phyloP scores from a whole-genome alignment of 2,888 invertebrate genomes.

The Hirtodrosophila histrioides region DNA sequence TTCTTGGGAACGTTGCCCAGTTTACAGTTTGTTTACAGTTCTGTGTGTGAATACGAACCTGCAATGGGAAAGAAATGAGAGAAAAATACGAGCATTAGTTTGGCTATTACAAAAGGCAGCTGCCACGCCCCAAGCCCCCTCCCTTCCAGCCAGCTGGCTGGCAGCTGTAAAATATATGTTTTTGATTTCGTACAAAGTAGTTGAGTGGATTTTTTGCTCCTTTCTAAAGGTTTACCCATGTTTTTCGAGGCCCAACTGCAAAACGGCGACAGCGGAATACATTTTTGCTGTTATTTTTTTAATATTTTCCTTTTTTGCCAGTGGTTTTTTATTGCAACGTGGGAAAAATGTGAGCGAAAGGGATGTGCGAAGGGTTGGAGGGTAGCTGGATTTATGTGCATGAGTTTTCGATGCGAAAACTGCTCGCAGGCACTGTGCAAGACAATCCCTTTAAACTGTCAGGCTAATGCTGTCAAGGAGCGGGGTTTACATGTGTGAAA shows the following conservation, averaged over 20 bases:
- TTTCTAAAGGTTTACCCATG: conserved; percentile 21
- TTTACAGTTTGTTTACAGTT: conserved; percentile 29
- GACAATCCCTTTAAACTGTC: conserved; percentile 60
- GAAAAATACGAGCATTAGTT: conserved; percentile 53
- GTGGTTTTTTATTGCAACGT: conserved; percentile 66
- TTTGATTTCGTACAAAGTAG: conserved; percentile 41
- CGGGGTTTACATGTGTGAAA: conserved; percentile 40
- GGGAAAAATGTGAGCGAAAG: conserved; percentile 50
- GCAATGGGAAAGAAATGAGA: conserved; percentile 49
- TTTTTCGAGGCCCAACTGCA: conserved; percentile 10
- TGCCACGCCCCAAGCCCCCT: conserved; percentile 45
- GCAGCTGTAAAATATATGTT: conserved; percentile 28
- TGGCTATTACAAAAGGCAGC: conserved; percentile 56
- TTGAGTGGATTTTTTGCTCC: conserved; percentile 34
- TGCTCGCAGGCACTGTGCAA: conserved; percentile 61
- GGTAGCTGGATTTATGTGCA: conserved; percentile 63
- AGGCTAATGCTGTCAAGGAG: conserved; percentile 52
- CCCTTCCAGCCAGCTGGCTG: conserved; percentile 9
- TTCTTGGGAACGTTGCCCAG: conserved; percentile 30
- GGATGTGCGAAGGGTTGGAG: conserved; percentile 32
- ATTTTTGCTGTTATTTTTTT: conserved; percentile 11
- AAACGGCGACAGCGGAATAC: conserved; percentile 8
- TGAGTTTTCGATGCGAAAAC: conserved; percentile 56
- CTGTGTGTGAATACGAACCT: conserved; percentile 63
- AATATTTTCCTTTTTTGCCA: conserved; percentile 8